Evolutionary conservation across 2,797 vertebrate species (phyloP).

Genomic region (Gila robusta): DNA sequence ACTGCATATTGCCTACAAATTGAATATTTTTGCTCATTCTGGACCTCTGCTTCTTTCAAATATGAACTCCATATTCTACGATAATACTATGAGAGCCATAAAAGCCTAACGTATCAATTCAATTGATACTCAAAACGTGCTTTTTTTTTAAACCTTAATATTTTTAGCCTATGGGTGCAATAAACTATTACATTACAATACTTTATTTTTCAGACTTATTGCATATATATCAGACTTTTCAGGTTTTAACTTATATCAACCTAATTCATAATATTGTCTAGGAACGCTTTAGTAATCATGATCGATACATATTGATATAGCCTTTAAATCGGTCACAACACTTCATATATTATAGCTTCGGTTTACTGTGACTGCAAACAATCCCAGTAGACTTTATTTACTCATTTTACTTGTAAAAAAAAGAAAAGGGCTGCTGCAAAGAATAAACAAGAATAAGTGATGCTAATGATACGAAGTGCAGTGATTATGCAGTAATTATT

Average conservation of each 20-base stretch:
- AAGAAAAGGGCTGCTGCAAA: neutral
- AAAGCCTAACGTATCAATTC: neutral
- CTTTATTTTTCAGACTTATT: neutral
- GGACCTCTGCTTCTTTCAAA: neutral
- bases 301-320: neutral
- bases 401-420: neutral
- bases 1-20: neutral
- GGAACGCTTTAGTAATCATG: neutral
- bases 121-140: neutral
- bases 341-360: neutral
- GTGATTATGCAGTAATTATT: neutral
- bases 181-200: neutral
- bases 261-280: neutral
- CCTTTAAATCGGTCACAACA: neutral
- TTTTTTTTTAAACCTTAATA: neutral
- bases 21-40: neutral
- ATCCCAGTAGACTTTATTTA: neutral
- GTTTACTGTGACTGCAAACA: neutral
- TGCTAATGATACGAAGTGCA: neutral
- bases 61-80: neutral
- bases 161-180: neutral
- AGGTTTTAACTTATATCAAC: neutral
- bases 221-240: neutral
- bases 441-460: neutral
- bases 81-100: neutral